Evolutionary conservation across 2,113 vertebrate species (phyloP), one percentile per base, ranked within the genome.

Genomic region (Prinia subflava): DNA sequence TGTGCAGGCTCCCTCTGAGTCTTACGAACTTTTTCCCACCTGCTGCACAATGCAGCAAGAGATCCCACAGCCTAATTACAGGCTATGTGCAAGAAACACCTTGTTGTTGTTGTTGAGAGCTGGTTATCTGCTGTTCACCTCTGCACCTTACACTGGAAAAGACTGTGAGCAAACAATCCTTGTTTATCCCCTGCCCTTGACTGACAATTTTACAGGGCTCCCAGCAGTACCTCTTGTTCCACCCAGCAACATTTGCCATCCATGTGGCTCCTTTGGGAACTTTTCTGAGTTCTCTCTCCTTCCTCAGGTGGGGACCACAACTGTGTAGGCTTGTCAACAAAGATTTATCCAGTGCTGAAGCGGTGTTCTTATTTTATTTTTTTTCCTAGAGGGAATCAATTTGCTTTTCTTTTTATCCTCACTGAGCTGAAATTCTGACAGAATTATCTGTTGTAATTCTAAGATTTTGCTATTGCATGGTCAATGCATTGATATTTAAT

Each of bases 21-120:
- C 28, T 33, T 62, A 4, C 37, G 42, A 74, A 70, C 20, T 78
- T 89, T 62, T 53, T 37, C 42, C 47, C 56, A 53, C 13, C 7
- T 0, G 0, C 47, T 0, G 0, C 9, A 4, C 39, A 49, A 35
- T 2, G 4, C 56, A 78, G 52, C 60, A 92, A 91, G 56, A 91
- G 89, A 70, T 71, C 47, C 46, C 52, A 67, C 9, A 16, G 35
- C 23, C 35, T 39, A 42, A 85, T 87, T 63, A 70, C 20, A 75
- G 50, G 14, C 13, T n/a, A 33, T 7, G 31, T 78, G 22, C 42
- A 84, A 78, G 60, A 87, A 63, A 16, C 9, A 16, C 24, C 3
- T 55, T 22, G 2, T 41, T 73, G 4, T 20, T 79, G 13, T 4
- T 82, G 30, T 27, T 55, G 62, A 57, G 46, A 70, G 33, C 13